Percentiles rank a stretch among this genome's conserved stretches.
phyloP scores from a whole-genome alignment of 2,888 invertebrate genomes.

The Lasioglossum zephyrum region DNA sequence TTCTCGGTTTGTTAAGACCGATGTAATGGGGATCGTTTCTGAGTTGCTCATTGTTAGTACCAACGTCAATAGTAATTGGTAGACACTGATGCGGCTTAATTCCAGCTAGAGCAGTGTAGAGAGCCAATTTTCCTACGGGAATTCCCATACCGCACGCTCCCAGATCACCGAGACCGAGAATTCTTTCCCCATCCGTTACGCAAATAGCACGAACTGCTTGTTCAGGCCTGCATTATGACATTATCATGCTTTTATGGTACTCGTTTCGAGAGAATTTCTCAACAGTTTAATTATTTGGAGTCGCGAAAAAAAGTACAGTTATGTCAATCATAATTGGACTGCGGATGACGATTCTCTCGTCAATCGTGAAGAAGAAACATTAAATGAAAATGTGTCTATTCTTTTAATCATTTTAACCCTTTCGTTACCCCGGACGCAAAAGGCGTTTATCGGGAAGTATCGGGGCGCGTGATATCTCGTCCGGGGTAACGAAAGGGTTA shows the following conservation, averaged over 20 bases:
- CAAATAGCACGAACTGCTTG: conserved; percentile 94
- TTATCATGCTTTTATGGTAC: background rate
- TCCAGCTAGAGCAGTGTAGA: conserved; percentile 98
- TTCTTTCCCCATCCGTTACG: conserved; percentile 98
- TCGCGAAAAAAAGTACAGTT: background rate
- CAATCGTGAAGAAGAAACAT: background rate
- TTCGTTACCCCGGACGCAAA: too few species aligned
- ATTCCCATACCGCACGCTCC: conserved; percentile 99
- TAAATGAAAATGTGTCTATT: background rate
- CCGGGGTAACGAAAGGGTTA: too few species aligned
- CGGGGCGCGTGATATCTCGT: too few species aligned
- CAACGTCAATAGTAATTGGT: conserved; percentile 97
- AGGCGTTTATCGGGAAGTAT: too few species aligned
- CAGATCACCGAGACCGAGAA: conserved; percentile 97
- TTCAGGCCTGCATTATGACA: conserved; percentile 89
- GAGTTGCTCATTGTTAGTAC: conserved; percentile 95
- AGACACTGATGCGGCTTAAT: conserved; percentile 97
- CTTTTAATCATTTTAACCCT: background rate
- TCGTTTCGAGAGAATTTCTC: background rate
- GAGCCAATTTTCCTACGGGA: conserved; percentile 97
- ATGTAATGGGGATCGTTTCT: conserved; percentile 97
- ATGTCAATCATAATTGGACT: background rate
- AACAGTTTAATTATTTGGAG: background rate
- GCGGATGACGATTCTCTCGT: background rate
- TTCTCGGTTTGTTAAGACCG: conserved; percentile 94